Evolutionary conservation across 2,888 invertebrate genomes (phyloP).

Genomic region (Omphaloscelis lunosa): DNA sequence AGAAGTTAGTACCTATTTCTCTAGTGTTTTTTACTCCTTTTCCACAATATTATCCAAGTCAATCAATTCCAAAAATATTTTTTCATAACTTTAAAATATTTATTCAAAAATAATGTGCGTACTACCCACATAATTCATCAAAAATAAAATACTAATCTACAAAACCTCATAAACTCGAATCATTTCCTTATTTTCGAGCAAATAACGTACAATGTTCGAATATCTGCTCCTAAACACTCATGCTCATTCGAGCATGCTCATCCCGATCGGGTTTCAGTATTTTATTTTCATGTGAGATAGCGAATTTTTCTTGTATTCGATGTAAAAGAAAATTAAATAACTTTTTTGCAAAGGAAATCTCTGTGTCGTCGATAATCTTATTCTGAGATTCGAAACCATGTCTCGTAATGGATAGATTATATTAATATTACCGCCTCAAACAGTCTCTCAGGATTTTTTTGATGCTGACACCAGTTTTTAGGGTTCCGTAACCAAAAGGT

Average conservation of each 20-base stretch:
- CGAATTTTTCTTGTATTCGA: neutral
- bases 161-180: neutral
- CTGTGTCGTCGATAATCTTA: constrained; percentile 36
- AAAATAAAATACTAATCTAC: neutral
- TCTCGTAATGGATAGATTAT: constrained; percentile 32
- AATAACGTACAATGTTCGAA: constrained; percentile 23
- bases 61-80: neutral
- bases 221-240: constrained; percentile 26
- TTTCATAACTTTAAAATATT: neutral
- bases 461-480: neutral
- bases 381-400: constrained; percentile 13
- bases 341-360: constrained; percentile 27
- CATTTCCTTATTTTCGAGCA: constrained; percentile 27
- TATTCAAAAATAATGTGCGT: neutral
- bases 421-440: constrained; percentile 33
- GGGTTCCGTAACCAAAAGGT: neutral
- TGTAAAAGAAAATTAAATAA: constrained; percentile 49
- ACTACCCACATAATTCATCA: neutral
- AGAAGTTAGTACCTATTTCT: neutral
- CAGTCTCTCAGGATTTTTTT: neutral
- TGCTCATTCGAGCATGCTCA: constrained; percentile 29
- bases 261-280: constrained; percentile 29
- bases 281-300: constrained; percentile 11
- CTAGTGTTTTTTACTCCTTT: neutral
- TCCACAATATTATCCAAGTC: neutral